Percentiles rank a stretch among this genome's conserved stretches.
Evolutionary conservation across 2,888 invertebrate genomes (phyloP).

Genomic region (Tenodera sinensis): DNA sequence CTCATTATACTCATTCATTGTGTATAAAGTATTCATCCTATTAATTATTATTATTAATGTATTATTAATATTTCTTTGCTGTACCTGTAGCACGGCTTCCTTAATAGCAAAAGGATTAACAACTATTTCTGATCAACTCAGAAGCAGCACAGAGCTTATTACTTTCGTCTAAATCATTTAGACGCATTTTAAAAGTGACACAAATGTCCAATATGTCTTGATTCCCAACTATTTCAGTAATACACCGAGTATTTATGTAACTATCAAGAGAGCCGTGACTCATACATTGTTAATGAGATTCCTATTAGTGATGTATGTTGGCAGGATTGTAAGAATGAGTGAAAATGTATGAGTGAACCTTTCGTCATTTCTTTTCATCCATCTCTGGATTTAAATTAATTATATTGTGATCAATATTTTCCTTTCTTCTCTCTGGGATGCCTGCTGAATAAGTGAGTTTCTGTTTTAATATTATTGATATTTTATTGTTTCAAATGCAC

Average conservation of each 20-base stretch:
- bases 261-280: constrained; percentile 7
- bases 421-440: not conserved
- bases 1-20: not conserved
- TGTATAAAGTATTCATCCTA: constrained; percentile 20
- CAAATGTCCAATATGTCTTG: not conserved
- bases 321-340: not conserved
- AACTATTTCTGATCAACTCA: not conserved
- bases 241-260: not conserved
- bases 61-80: not conserved
- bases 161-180: not conserved
- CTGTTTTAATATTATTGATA: constrained; percentile 1
- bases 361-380: not conserved
- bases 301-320: constrained; percentile 14
- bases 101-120: not conserved
- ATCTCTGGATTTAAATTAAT: constrained; percentile 4
- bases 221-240: not conserved
- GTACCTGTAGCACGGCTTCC: constrained; percentile 16
- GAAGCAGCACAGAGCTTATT: not conserved
- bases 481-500: constrained; percentile 5
- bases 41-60: constrained; percentile 8
- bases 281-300: constrained; percentile 14
- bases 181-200: not conserved
- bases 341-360: not conserved
- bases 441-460: not conserved
- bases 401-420: constrained; percentile 4